Evolutionary conservation across 2,888 invertebrate species (phyloP).

Genomic region (Nysson spinosus): DNA sequence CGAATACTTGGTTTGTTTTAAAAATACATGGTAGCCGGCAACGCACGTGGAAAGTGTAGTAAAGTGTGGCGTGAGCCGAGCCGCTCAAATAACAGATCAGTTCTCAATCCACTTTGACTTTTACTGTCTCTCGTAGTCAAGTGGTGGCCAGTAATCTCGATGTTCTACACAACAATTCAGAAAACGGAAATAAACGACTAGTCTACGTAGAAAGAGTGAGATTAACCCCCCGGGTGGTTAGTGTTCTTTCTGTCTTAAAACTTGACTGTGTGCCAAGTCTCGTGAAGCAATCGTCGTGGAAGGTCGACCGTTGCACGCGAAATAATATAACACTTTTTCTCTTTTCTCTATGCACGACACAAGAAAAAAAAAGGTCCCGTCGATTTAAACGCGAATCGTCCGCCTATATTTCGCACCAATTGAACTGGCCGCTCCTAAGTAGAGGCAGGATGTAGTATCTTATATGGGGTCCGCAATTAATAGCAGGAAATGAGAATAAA

Average conservation of each 20-base stretch:
- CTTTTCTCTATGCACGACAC: slow-evolving; percentile 9
- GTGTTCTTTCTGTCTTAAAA: slow-evolving; percentile 8
- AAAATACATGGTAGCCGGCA: too few species aligned
- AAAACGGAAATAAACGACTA: slow-evolving; percentile 36
- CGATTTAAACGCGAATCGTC: neutral
- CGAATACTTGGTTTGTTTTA: too few species aligned
- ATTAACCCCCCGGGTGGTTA: neutral
- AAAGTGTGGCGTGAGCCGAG: too few species aligned
- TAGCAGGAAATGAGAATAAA: slow-evolving; percentile 4
- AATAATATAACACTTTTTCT: slow-evolving; percentile 14
- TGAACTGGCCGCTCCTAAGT: neutral
- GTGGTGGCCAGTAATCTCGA: slow-evolving; percentile 5
- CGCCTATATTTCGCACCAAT: neutral
- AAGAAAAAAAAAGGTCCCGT: neutral
- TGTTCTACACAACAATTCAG: slow-evolving; percentile 8
- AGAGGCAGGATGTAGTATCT: neutral
- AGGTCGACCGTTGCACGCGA: slow-evolving; percentile 19
- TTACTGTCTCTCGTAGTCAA: slow-evolving; percentile 3
- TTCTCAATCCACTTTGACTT: slow-evolving; percentile 11
- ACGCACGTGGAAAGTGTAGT: too few species aligned
- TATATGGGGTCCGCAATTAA: slow-evolving; percentile 25
- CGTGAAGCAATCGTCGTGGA: slow-evolving; percentile 16
- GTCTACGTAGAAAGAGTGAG: neutral
- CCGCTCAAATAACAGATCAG: slow-evolving; percentile 1
- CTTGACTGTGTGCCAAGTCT: slow-evolving; percentile 27